Conservation (phyloP, 1,140 invertebrate species). For the Chrysoperla carnea region DNA sequence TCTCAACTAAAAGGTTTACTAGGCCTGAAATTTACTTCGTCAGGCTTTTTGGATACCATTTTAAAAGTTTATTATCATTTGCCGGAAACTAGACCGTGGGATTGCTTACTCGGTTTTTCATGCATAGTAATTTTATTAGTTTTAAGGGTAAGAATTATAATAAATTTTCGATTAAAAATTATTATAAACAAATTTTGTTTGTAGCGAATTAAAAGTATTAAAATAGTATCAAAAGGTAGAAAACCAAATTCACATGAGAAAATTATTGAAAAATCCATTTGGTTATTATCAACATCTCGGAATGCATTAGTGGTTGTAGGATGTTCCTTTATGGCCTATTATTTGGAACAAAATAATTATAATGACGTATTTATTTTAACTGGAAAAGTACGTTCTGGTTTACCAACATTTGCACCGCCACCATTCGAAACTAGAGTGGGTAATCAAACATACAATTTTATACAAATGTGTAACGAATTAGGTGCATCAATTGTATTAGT, state of each 20-base stretch:
- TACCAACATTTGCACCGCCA: conserved; percentile 37
- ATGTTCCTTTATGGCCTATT: conserved; percentile 37
- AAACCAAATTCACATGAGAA: conserved; percentile 23
- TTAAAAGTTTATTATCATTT: conserved; percentile 41
- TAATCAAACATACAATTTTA: conserved; percentile 26
- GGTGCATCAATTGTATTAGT: conserved; percentile 59
- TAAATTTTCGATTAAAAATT: neutral
- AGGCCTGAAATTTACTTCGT: conserved; percentile 54
- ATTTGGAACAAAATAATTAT: conserved; percentile 21
- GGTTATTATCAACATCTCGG: conserved; percentile 58
- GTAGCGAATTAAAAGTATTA: conserved; percentile 47
- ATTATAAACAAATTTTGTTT: conserved; percentile 7
- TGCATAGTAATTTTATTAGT: conserved; percentile 50
- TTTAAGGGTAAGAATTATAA: conserved; percentile 39
- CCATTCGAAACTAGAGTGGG: conserved; percentile 36
- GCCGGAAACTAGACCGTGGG: conserved; percentile 39
- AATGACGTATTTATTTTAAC: conserved; percentile 38
- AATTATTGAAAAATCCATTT: conserved; percentile 37
- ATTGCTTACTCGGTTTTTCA: conserved; percentile 45
- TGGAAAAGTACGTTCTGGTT: conserved; percentile 38
- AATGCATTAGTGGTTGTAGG: conserved; percentile 60
- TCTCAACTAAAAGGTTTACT: conserved; percentile 74
- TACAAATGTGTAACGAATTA: conserved; percentile 34
- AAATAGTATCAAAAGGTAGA: conserved; percentile 18
- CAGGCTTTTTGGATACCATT: conserved; percentile 52